These are phyloP conservation scores for Thalpophila matura DNA, from an alignment of 2,888 invertebrate genomes.

Conservation along the genomic window DNA sequence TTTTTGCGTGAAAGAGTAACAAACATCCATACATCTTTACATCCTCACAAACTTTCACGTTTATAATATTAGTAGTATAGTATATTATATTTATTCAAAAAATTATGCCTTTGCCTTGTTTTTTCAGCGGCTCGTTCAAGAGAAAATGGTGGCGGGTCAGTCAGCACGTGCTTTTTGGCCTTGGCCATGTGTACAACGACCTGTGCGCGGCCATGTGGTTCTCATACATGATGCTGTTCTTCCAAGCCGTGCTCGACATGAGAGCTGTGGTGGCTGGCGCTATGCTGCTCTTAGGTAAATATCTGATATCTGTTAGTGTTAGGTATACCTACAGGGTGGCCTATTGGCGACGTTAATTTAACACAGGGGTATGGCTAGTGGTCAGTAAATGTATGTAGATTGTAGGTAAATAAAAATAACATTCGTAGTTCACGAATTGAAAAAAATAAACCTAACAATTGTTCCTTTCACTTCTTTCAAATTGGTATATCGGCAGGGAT, in stretches of 20 bases:
- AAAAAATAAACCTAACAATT: no score
- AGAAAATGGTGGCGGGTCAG: constrained; percentile 81
- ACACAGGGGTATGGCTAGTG: neutral
- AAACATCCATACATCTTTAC: no score
- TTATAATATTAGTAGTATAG: no score
- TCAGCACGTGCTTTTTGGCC: constrained; percentile 90
- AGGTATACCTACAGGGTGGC: neutral
- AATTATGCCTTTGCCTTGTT: no score
- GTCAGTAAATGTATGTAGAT: no score
- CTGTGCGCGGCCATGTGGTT: constrained; percentile 99
- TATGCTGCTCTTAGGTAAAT: constrained; percentile 93
- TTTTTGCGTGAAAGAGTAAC: no score
- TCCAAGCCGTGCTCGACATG: constrained; percentile 92
- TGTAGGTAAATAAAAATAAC: no score
- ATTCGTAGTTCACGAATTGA: no score
- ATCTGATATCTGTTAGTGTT: neutral
- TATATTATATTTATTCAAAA: no score
- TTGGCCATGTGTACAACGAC: constrained; percentile 98
- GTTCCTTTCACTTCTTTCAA: no score
- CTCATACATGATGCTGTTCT: constrained; percentile 97
- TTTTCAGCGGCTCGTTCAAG: constrained; percentile 77
- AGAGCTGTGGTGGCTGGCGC: constrained; percentile 90
- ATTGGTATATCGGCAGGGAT: no score
- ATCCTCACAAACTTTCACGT: no score
- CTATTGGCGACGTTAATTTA: neutral